phyloP scores from a whole-genome alignment of 2,113 vertebrate species.

The Tachuris rubrigastra region DNA sequence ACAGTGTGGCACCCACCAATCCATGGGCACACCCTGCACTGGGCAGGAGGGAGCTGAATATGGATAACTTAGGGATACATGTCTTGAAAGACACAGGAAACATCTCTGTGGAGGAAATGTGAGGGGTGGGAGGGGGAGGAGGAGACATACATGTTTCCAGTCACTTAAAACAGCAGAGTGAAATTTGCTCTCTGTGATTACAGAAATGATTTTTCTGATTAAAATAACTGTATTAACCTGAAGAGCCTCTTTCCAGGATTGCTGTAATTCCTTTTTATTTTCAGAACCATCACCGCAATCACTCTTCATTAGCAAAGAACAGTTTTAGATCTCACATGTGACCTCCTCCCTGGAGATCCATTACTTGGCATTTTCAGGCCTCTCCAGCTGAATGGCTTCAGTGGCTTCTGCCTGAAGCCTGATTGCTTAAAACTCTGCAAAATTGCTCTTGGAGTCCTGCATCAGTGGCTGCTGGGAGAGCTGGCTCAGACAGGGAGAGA shows the following conservation, averaged over 20 bases:
- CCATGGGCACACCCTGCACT: background rate
- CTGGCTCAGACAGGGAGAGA: background rate
- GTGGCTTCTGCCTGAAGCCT: background rate
- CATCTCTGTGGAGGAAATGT: background rate
- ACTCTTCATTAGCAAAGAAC: background rate
- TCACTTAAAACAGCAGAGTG: background rate
- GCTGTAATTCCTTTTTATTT: background rate
- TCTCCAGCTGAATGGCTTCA: background rate
- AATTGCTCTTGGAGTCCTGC: background rate
- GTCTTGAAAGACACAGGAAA: background rate
- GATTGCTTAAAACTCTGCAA: background rate
- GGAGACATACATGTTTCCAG: background rate
- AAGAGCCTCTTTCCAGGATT: slow-evolving; percentile 8
- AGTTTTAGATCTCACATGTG: background rate
- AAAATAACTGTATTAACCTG: background rate
- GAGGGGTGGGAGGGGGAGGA: background rate
- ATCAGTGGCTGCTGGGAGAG: background rate
- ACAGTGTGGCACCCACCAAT: background rate
- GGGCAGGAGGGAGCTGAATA: background rate
- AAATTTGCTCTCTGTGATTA: background rate
- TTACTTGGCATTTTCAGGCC: background rate
- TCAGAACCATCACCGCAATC: background rate
- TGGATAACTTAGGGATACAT: rapidly evolving
- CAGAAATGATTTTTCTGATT: background rate
- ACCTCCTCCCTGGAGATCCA: background rate